These are phyloP conservation scores for Eristalis pertinax DNA, from an alignment of 2,888 invertebrate genomes.

Conservation along the genomic window DNA sequence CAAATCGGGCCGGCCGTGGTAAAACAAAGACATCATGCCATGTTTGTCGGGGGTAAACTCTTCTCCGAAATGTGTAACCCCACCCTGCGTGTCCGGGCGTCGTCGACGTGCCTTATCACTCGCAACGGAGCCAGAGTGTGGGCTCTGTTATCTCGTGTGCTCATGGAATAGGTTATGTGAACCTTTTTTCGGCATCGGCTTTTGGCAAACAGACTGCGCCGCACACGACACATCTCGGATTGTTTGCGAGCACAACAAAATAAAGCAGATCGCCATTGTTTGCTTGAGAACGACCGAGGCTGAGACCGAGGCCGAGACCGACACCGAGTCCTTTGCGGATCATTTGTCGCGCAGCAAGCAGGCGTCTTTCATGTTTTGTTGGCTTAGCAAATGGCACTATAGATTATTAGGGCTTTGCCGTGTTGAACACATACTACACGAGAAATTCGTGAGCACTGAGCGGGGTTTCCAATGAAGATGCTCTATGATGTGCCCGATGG, in stretches of 20 bases:
- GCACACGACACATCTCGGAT: constrained; percentile 28
- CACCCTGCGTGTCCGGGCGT: neutral
- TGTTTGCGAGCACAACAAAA: constrained; percentile 44
- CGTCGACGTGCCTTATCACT: constrained; percentile 1
- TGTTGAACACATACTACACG: neutral
- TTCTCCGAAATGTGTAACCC: constrained; percentile 29
- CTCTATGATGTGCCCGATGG: constrained; percentile 34
- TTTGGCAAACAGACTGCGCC: constrained; percentile 35
- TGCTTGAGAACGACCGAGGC: constrained; percentile 18
- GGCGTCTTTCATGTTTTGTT: constrained; percentile 52
- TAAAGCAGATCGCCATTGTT: constrained; percentile 10
- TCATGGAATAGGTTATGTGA: constrained; percentile 29
- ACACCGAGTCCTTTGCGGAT: constrained; percentile 45
- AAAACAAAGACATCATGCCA: constrained; percentile 59
- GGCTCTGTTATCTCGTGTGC: constrained; percentile 42
- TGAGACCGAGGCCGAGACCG: no score
- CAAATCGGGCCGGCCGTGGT: constrained; percentile 34
- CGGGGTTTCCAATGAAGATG: constrained; percentile 34
- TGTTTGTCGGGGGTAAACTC: constrained; percentile 53
- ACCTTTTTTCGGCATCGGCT: constrained; percentile 21
- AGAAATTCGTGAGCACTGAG: constrained; percentile 23
- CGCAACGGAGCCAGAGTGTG: neutral
- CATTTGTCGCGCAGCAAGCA: constrained; percentile 47
- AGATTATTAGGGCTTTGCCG: constrained; percentile 48
- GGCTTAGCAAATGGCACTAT: constrained; percentile 46